Evolutionary conservation across 1,140 invertebrate genomes (phyloP).

Genomic region (Leptinotarsa defecta): DNA sequence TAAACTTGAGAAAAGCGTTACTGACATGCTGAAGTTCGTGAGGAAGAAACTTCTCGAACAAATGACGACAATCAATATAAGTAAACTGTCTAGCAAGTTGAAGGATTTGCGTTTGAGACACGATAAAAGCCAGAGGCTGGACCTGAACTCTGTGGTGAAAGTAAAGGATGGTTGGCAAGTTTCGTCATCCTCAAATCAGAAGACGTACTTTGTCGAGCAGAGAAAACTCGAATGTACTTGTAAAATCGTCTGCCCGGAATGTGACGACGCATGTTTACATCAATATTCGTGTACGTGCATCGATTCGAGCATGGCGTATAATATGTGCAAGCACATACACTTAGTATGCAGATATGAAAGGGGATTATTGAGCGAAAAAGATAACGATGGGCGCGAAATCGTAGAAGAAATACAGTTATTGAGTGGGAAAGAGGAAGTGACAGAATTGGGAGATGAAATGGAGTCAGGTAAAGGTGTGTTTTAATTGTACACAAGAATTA

Average conservation of each 20-base stretch:
- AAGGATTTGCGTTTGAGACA: neutral
- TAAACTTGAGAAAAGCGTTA: slow-evolving; percentile 28
- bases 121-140: neutral
- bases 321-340: slow-evolving; percentile 42
- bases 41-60: slow-evolving; percentile 30
- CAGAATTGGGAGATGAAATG: too few species aligned
- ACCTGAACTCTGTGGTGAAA: neutral
- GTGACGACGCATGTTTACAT: slow-evolving; percentile 33
- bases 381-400: too few species aligned
- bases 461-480: too few species aligned
- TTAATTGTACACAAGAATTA: too few species aligned
- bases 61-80: neutral
- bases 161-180: neutral
- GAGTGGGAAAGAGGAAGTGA: too few species aligned
- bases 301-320: slow-evolving; percentile 33
- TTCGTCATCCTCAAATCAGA: neutral
- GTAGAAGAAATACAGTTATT: too few species aligned
- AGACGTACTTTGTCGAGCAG: slow-evolving; percentile 19
- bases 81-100: slow-evolving; percentile 6
- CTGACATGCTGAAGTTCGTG: slow-evolving; percentile 27
- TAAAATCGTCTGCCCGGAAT: slow-evolving; percentile 29
- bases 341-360: neutral
- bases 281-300: slow-evolving; percentile 37
- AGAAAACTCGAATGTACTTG: slow-evolving; percentile 26
- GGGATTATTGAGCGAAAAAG: too few species aligned